Base-by-base conservation (phyloP, 2,888 invertebrate genomes). In the Adineta ricciae region DNA sequence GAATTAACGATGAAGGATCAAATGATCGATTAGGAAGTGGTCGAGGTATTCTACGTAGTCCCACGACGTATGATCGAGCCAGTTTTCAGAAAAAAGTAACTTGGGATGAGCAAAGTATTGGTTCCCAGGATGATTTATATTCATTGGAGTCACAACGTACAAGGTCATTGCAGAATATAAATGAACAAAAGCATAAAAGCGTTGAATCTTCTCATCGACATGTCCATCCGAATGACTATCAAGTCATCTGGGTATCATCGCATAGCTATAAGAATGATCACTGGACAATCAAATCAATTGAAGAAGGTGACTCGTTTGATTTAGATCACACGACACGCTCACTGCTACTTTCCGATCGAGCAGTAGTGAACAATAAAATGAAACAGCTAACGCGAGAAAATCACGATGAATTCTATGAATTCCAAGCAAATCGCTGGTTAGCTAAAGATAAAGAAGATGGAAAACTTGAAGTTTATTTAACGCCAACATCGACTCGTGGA, bases 101-200 rank as follows among this genome's bases (percentile, higher is more conserved):
- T 41, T 78, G 78, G 78, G 78, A 78, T 41, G 78, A 78, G 41
- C 78, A 78, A 41, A 78, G 78, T 78, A 41, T 78, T n/a, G 78
- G 78, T 41, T 78, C 78, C 3, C 41, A 41, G 41, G 41, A 78
- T 41, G 78, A 78, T 41, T 2, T 19, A 19, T 32, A 24, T 24
- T 78, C 78, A 8, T n/a, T 41, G 7, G 41, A 78, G 38, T n/a
- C 78, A 41, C 38, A 78, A 41, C 38, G 41, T 11, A 41, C 32
- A 24, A 78, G 41, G 41, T 2, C 24, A n/a, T 11, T 78, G 24
- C 78, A 38, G 24, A 41, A 1, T 11, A 21, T 11, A 41, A 41
- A 21, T n/a, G 41, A 78, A 78, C 78, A 78, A 14, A n/a, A 78
- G n/a, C 11, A 24, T 38, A 38, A 24, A 38, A 38, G 24, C 21